Base-by-base conservation (phyloP, 2,113 vertebrate species). In the Anoura caudifer region DNA sequence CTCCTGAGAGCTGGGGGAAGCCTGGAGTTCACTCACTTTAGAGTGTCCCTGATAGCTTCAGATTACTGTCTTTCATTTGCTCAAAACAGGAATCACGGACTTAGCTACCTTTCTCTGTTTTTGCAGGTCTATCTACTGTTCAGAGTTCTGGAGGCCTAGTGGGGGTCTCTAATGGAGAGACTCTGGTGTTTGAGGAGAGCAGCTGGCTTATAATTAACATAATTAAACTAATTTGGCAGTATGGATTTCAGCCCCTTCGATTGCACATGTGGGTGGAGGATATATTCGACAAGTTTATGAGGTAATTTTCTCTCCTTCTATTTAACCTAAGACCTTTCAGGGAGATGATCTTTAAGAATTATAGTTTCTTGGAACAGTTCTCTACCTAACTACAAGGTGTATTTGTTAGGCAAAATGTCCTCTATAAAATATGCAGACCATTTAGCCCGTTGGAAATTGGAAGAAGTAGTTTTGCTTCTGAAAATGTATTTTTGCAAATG, bases 211-310 rank as follows among this genome's bases (percentile, higher is more conserved):
- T 99, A 24, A 52, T 99, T 56, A 99, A 99, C 95, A 95, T 99
- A 41, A 87, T 99, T 24, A 99, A 99, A 70, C 97, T 99, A 90
- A 96, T 99, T 31, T 99, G 99, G 99, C 96, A 86, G 67, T 99
- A 99, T 0, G 99, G 99, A 14, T 98, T 99, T 81, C 99, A 98
- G 92, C 98, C 99, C 56, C 95, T 99, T 4, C 98, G 99, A 14
- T 99, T 99, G 99, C 98, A 99, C 95, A 99, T 99, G 99, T 99
- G 99, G 99, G 99, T 99, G 97, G 99, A 99, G 97, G 98, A 98
- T 43, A 0, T 99, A 82, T 73, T 99, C 93, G 99, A 99, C 97
- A 99, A 99, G 93, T 99, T 99, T 93, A 99, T 99, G 99, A 99
- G 99, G 99, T 99, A 97, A 97, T 75, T 54, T 43, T 87, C 45